These are phyloP conservation scores for Seison nebaliae DNA, from an alignment of 1,140 invertebrate species.

Conservation along the genomic window DNA sequence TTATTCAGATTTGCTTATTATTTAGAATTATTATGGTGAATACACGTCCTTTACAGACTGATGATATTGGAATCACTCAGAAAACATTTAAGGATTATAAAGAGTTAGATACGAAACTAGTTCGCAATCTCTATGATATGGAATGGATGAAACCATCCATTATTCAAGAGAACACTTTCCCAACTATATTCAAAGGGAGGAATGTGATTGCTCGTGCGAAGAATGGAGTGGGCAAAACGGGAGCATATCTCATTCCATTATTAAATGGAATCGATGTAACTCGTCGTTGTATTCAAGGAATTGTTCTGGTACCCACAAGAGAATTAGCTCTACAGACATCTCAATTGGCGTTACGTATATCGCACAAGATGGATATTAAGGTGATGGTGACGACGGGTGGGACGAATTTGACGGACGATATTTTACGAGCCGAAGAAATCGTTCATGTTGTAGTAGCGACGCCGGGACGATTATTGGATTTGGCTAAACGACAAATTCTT, in stretches of 20 bases:
- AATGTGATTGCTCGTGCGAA: slow-evolving; percentile 90
- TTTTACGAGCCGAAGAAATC: slow-evolving; percentile 57
- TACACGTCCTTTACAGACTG: no score
- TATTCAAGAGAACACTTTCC: slow-evolving; percentile 68
- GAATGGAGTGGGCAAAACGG: slow-evolving; percentile 98
- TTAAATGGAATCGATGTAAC: slow-evolving; percentile 68
- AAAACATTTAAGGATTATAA: no score
- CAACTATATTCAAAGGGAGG: slow-evolving; percentile 77
- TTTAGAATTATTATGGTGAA: no score
- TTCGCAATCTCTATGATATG: slow-evolving; percentile 57
- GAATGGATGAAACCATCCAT: slow-evolving; percentile 97
- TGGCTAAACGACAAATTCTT: slow-evolving; percentile 57
- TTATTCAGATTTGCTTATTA: no score
- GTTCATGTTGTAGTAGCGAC: slow-evolving; percentile 97
- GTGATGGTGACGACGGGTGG: slow-evolving; percentile 97
- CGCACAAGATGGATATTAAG: slow-evolving; percentile 40
- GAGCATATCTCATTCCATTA: slow-evolving; percentile 90
- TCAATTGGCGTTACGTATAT: slow-evolving; percentile 91
- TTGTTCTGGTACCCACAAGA: slow-evolving; percentile 90
- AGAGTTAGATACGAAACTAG: no score
- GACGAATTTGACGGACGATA: slow-evolving; percentile 90
- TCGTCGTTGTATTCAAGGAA: slow-evolving; percentile 46
- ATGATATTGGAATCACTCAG: no score
- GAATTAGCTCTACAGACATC: slow-evolving; percentile 95
- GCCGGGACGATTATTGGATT: slow-evolving; percentile 90